phyloP scores from a whole-genome alignment of 2,888 invertebrate genomes.

The Drosophila fungiperda region DNA sequence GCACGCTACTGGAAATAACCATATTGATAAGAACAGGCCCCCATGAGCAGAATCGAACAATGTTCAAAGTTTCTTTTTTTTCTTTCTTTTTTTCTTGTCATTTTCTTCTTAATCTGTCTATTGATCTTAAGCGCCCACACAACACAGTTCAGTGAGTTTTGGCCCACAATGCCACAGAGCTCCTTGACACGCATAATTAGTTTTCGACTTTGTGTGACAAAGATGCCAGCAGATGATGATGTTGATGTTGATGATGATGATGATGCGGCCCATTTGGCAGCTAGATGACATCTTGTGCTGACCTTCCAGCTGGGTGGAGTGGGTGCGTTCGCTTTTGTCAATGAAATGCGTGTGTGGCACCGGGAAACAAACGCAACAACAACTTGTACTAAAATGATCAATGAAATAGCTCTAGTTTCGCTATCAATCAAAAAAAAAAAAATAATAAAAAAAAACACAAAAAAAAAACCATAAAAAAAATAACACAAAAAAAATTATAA shows the following conservation, averaged over 20 bases:
- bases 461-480: slow-evolving; percentile 25
- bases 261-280: slow-evolving; percentile 57
- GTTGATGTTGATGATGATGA: slow-evolving; percentile 21
- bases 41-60: background rate
- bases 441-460: slow-evolving; percentile 14
- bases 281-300: slow-evolving; percentile 63
- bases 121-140: slow-evolving; percentile 40
- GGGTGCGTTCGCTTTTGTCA: slow-evolving; percentile 40
- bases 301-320: slow-evolving; percentile 46
- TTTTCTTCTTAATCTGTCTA: slow-evolving; percentile 10
- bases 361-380: background rate
- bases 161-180: slow-evolving; percentile 3
- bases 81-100: background rate
- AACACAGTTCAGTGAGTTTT: slow-evolving; percentile 7
- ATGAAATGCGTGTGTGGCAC: slow-evolving; percentile 47
- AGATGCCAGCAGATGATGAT: slow-evolving; percentile 13
- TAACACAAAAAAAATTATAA: slow-evolving; percentile 20
- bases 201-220: slow-evolving; percentile 52
- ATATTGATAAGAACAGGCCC: slow-evolving; percentile 9
- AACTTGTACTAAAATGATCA: slow-evolving; percentile 10
- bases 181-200: slow-evolving; percentile 69
- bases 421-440: slow-evolving; percentile 52
- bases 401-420: slow-evolving; percentile 55
- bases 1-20: slow-evolving; percentile 11
- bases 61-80: background rate